These are phyloP conservation scores for Tridacna gigas DNA, from an alignment of 2,888 invertebrate species.

Conservation along the genomic window DNA sequence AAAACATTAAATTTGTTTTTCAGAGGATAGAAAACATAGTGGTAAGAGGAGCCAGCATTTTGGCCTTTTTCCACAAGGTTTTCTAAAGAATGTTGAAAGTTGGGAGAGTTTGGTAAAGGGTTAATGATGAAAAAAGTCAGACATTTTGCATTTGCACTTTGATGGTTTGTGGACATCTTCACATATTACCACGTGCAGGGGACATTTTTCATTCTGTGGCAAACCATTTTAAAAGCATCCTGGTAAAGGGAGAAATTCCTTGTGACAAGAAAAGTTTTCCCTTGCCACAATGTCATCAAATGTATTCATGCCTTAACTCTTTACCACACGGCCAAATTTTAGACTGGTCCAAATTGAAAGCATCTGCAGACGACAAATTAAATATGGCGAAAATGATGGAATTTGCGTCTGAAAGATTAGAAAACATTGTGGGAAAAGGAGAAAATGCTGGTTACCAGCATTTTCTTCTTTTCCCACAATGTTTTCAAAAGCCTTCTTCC, in stretches of 20 bases:
- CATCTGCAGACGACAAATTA: neutral
- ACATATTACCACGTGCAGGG: too few species aligned
- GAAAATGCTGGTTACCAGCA: neutral
- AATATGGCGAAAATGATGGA: neutral
- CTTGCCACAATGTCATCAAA: neutral
- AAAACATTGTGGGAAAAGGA: constrained; percentile 1
- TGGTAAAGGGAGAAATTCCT: neutral
- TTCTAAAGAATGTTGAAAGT: too few species aligned
- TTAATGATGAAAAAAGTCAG: too few species aligned
- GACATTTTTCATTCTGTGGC: too few species aligned
- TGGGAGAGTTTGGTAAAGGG: too few species aligned
- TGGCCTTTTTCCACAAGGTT: too few species aligned
- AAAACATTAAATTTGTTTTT: too few species aligned
- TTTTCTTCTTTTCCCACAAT: neutral
- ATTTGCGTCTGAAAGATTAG: neutral
- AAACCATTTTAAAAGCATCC: neutral
- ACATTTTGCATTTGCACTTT: too few species aligned
- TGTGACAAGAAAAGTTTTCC: neutral
- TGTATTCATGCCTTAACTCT: neutral
- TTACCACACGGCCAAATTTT: neutral
- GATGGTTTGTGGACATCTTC: too few species aligned
- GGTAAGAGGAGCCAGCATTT: too few species aligned
- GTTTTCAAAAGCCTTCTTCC: neutral
- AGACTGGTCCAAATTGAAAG: neutral
- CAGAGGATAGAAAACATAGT: too few species aligned